These are phyloP conservation scores for Crax fasciolata DNA, from an alignment of 2,797 vertebrate species.

Conservation along the genomic window DNA sequence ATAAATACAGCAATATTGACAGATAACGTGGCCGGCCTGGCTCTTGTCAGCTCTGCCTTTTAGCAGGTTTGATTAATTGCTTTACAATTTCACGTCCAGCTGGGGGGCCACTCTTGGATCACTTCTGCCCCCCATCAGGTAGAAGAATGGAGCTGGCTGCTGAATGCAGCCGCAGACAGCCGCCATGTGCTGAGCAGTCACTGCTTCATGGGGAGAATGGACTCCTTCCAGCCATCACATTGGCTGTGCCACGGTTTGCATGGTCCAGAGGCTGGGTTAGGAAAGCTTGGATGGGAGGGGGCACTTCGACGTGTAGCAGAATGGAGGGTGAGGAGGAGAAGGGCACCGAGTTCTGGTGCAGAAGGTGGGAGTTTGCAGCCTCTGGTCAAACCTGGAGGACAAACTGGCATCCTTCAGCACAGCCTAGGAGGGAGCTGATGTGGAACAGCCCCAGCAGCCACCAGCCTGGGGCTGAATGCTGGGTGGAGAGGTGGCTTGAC, in stretches of 20 bases:
- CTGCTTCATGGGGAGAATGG: conserved; percentile 78
- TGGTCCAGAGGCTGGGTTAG: neutral
- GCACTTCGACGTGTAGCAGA: neutral
- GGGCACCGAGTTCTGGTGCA: neutral
- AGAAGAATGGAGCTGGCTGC: conserved; percentile 80
- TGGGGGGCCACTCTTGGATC: conserved; percentile 77
- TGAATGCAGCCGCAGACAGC: conserved; percentile 78
- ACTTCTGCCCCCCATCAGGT: conserved; percentile 81
- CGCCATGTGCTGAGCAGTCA: conserved; percentile 89
- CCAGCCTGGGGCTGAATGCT: neutral
- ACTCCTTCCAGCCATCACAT: conserved; percentile 61
- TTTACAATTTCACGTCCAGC: conserved; percentile 94
- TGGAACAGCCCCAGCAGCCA: neutral
- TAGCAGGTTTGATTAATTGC: conserved; percentile 95
- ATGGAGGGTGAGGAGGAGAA: neutral
- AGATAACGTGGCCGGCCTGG: conserved; percentile 86
- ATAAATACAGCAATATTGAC: conserved; percentile 90
- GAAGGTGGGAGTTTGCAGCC: neutral
- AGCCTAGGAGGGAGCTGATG: neutral
- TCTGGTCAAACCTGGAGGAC: neutral
- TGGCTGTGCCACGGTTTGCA: neutral
- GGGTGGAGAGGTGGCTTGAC: neutral
- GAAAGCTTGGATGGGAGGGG: neutral
- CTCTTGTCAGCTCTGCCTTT: conserved; percentile 92
- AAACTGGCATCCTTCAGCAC: rapidly evolving